Conservation (phyloP, 2,113 vertebrate genomes). For the Nymphicus hollandicus region DNA sequence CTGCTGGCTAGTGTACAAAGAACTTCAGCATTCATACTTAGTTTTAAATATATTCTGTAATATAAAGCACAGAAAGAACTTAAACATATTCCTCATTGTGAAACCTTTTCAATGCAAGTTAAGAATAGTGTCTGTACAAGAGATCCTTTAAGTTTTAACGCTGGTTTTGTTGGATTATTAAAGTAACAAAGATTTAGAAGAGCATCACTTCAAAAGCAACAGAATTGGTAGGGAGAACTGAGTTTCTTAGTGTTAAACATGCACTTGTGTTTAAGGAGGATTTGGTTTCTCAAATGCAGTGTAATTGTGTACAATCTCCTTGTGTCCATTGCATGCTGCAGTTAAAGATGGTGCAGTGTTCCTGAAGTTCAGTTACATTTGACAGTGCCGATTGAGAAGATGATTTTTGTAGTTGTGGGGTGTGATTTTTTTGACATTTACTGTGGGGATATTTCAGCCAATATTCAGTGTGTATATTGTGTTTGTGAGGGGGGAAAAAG, state of each 20-base stretch:
- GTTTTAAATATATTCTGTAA: neutral
- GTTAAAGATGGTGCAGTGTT: neutral
- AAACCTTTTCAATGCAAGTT: neutral
- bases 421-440: neutral
- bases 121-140: neutral
- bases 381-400: neutral
- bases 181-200: neutral
- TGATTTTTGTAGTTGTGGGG: neutral
- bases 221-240: neutral
- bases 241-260: neutral
- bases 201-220: neutral
- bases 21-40: neutral
- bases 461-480: neutral
- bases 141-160: neutral
- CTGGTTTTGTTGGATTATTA: neutral
- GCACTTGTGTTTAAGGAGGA: neutral
- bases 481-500: fast-evolving
- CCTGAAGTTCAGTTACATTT: fast-evolving
- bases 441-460: neutral
- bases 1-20: neutral
- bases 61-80: neutral
- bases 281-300: neutral
- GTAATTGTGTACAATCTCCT: neutral
- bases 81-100: neutral
- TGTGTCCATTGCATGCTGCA: neutral